Percentiles rank a stretch among this genome's conserved stretches.
These are phyloP conservation scores for Caenorhabditis plicata DNA, from an alignment of 2,888 invertebrate genomes.

Conservation along the genomic window DNA sequence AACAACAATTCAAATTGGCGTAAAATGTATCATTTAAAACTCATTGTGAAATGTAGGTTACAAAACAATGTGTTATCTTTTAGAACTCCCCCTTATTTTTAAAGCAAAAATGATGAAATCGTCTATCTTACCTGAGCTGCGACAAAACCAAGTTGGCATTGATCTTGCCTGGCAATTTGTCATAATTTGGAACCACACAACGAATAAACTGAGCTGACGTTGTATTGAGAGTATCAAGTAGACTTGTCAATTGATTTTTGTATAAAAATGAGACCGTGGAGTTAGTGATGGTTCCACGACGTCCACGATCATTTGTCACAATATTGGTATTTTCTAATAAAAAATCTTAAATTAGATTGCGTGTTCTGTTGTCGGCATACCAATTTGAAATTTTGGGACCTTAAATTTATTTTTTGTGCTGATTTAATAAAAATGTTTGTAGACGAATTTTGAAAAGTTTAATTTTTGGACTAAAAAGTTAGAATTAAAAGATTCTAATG, in stretches of 20 bases:
- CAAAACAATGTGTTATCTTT: no score
- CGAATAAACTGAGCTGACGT: slow-evolving; percentile 65
- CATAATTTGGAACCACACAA: slow-evolving; percentile 66
- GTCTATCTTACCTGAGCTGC: slow-evolving; percentile 49
- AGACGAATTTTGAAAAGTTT: no score
- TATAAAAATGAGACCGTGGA: slow-evolving; percentile 44
- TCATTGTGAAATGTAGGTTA: no score
- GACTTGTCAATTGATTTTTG: slow-evolving; percentile 56
- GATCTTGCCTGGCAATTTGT: slow-evolving; percentile 53
- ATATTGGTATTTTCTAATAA: slow-evolving; percentile 17
- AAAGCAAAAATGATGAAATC: neutral
- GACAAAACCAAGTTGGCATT: slow-evolving; percentile 57
- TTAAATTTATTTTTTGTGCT: no score
- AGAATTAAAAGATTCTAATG: no score
- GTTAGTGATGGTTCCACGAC: slow-evolving; percentile 41
- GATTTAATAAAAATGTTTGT: no score
- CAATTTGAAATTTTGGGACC: no score
- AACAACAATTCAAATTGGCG: no score
- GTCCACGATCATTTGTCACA: slow-evolving; percentile 24
- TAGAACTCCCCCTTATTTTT: neutral
- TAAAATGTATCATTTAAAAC: no score
- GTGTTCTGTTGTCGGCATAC: no score
- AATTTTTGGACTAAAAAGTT: no score
- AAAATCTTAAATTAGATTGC: no score
- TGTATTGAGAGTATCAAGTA: slow-evolving; percentile 60